Conservation (phyloP, 2,797 vertebrate species). For the Aselliscus stoliczkanus region DNA sequence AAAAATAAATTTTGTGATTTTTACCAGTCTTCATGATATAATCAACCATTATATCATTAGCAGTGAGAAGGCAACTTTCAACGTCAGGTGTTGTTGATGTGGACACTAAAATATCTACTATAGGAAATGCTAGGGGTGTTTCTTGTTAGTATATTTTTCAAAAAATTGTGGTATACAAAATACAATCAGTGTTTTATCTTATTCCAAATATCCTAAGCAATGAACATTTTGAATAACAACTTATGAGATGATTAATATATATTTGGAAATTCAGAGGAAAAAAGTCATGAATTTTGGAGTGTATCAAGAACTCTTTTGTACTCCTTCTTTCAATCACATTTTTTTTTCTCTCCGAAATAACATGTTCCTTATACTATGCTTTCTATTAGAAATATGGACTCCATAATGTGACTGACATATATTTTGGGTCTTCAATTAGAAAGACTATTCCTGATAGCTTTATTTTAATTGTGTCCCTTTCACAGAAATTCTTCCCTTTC, state of each 20-base stretch:
- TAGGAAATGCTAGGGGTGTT: background rate
- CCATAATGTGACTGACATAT: constrained; percentile 29
- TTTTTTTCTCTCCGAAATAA: constrained; percentile 10
- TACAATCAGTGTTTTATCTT: constrained; percentile 3
- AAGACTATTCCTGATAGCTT: background rate
- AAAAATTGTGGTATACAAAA: background rate
- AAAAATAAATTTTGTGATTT: background rate
- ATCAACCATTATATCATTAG: background rate
- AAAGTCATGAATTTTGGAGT: background rate
- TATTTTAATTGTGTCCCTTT: background rate
- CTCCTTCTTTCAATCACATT: constrained; percentile 30
- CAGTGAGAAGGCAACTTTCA: background rate
- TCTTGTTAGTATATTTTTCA: background rate
- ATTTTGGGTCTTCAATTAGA: background rate
- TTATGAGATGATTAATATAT: background rate
- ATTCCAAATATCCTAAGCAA: background rate
- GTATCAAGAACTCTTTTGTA: background rate
- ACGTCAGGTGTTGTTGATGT: background rate
- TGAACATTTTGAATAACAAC: background rate
- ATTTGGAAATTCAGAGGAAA: background rate
- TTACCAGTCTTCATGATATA: background rate
- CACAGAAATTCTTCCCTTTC: background rate
- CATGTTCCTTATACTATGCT: constrained; percentile 47
- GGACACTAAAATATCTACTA: background rate
- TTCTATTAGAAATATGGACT: constrained; percentile 67